A percentile compares a stretch with the other conserved stretches of the same genome.
These are phyloP conservation scores for Anniella stebbinsi DNA, from an alignment of 2,797 vertebrate species.

Conservation along the genomic window DNA sequence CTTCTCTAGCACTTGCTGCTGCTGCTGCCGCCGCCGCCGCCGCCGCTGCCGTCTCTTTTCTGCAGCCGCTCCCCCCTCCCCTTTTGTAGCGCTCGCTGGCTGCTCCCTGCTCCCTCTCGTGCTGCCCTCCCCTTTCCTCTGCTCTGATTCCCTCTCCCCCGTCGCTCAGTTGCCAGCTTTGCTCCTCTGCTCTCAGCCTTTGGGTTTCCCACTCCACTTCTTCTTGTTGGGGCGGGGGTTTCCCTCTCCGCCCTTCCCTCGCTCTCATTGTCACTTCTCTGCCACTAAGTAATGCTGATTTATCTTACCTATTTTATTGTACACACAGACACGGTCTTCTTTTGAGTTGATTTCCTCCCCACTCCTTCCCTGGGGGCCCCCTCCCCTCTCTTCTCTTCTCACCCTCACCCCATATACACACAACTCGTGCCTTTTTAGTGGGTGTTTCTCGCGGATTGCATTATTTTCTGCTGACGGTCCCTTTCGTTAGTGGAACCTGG, in stretches of 20 bases:
- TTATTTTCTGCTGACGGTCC: neutral
- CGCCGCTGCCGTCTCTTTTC: neutral
- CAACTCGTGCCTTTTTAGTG: neutral
- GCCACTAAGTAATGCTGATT: neutral
- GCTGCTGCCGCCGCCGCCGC: neutral
- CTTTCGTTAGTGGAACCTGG: conserved; percentile 38
- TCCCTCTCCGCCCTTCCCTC: neutral
- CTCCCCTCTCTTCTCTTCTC: neutral
- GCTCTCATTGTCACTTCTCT: neutral
- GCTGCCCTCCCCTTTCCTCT: neutral
- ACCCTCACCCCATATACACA: neutral
- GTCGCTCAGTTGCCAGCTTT: neutral
- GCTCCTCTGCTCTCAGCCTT: neutral
- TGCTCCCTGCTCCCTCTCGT: neutral
- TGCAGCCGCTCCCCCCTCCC: conserved; percentile 19
- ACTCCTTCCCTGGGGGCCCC: no score
- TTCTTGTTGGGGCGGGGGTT: neutral
- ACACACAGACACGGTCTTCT: neutral
- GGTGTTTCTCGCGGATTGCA: neutral
- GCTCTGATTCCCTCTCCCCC: neutral
- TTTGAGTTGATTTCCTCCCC: no score
- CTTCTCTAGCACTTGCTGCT: neutral
- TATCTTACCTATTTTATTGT: neutral
- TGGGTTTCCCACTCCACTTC: neutral
- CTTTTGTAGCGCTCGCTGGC: conserved; percentile 53